Evolutionary conservation across 2,888 invertebrate species (phyloP), one percentile per base, ranked within the genome.

Genomic region (Oscheius sp.): DNA sequence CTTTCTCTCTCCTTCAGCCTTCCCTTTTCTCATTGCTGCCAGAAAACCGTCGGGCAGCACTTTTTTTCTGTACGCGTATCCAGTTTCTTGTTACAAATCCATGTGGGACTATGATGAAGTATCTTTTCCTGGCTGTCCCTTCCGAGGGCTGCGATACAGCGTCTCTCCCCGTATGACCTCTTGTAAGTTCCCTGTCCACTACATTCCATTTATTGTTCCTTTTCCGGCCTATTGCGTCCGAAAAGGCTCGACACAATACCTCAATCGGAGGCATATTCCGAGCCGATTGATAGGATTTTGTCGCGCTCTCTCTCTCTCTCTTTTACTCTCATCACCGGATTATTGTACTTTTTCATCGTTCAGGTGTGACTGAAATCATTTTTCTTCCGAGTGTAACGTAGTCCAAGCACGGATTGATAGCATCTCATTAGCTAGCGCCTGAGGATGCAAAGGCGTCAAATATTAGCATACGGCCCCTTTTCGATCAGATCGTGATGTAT

Each of bases 261-360:
- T 29, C 65, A 63, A 65, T 65, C 65, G 65, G 65, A 65, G 55
- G 29, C 55, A 68, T 33, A 55, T 68, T 68, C 55, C 68, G 68
- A 68, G 68, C 68, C 68, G 68, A 68, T 68, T 68, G 29, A 68
- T 68, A 13, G 68, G 68, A 68, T 68, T 42, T 68, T 68, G 68
- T 50, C 21, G 33, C 68, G 68, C 35, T 0, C 37, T 33, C 21
- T 35, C 21, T 35, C 21, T n/a, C 33, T 29, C 65, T 35, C 21
- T n/a, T 33, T 29, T 51, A 13, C 55, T 21, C 9, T 55, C 29
- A 32, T 55, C 32, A 29, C 21, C 21, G 55, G 21, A 32, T 2
- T 65, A n/a, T n/a, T 53, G 33, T 55, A n/a, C 53, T 55, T 55
- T 29, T 63, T 48, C 9, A 42, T 29, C 50, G 11, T 5, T 29